Base-by-base conservation (phyloP, 1,140 invertebrate species). In the Lanistes nyassanus region DNA sequence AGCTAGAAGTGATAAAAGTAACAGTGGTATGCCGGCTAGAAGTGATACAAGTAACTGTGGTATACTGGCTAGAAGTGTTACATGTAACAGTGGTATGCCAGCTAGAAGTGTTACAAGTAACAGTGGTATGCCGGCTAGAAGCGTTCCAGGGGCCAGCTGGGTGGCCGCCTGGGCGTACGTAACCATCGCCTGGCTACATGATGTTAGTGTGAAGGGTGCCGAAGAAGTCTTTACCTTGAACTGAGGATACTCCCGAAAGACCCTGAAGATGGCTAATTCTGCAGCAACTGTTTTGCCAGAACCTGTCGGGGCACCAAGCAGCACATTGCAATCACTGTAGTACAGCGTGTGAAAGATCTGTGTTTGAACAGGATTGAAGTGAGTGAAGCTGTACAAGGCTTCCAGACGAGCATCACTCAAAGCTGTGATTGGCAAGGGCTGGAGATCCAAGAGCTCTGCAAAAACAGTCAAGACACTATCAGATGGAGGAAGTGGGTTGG, bases 291-390 rank as follows among this genome's bases (percentile, higher is more conserved):
- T 99, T 92, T 99, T 99, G 64, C 98, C 98, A 0, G 97, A 99
- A 7, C 98, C 98, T 6, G 98, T 99, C 0, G 98, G 98, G 1
- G 98, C 98, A 3, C 98, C 98, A 19, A 99, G 90, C 1, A 99
- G 90, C 5, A 98, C 94, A 88, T 99, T 99, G 78, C 94, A 92
- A 85, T 99, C 96, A 0, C 96, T 97, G 87, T 99, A 94, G 89
- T 98, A 99, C 0, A 99, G 90, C 78, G 95, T 95, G 88, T 99
- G 96, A 88, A 99, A 99, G 58, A 99, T 95, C 90, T 99, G 98
- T 7, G 98, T 99, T 90, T 99, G 98, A 83, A 99, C 97, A 2
- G 98, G 97, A 91, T 99, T 99, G 89, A 99, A 99, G 88, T 98
- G 97, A 0, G 93, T 93, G 88, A 99, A 99, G 29, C 91, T 93